Evolutionary conservation across 2,888 invertebrate genomes (phyloP).

Genomic region (Diarsia mendica): DNA sequence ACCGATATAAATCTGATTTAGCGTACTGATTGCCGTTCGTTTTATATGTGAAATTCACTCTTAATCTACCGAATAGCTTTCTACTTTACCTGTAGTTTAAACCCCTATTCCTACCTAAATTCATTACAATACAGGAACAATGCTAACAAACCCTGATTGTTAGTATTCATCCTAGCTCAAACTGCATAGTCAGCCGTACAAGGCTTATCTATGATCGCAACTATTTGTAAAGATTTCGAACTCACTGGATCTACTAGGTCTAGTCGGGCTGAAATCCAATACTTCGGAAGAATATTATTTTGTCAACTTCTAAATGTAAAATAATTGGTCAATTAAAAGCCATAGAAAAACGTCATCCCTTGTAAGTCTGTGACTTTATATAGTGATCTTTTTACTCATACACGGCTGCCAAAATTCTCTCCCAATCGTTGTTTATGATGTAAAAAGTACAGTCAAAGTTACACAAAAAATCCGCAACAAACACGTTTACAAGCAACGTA

Average conservation of each 20-base stretch:
- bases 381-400: background rate
- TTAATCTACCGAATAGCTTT: background rate
- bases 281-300: background rate
- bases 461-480: conserved; percentile 22
- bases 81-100: background rate
- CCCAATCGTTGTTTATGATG: background rate
- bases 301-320: too few species aligned
- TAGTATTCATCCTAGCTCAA: conserved; percentile 31
- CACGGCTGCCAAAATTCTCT: background rate
- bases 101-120: background rate
- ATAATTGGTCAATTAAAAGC: background rate
- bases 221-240: conserved; percentile 19
- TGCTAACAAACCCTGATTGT: conserved; percentile 38
- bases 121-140: conserved; percentile 35
- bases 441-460: background rate
- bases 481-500: conserved; percentile 43
- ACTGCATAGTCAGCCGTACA: conserved; percentile 28
- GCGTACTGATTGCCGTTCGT: background rate
- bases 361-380: background rate
- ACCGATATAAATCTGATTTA: background rate
- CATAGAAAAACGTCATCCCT: background rate
- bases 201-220: conserved; percentile 35
- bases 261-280: background rate
- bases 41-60: background rate
- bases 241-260: background rate